Percentiles rank a stretch among this genome's conserved stretches.
Evolutionary conservation across 1,140 invertebrate genomes (phyloP).

Genomic region (Chlorops oryzae): DNA sequence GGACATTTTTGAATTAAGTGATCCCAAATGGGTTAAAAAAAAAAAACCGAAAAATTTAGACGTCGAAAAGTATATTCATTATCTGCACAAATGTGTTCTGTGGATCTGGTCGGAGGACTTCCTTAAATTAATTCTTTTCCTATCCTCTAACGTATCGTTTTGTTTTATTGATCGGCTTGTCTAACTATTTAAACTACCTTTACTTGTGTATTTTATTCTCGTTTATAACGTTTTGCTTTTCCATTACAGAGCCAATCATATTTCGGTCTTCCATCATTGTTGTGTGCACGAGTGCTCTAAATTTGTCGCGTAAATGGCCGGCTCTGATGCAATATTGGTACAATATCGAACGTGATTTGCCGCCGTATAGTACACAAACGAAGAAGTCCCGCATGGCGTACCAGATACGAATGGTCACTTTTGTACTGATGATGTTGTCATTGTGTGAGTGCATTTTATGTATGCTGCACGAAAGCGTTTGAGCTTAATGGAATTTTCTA

Average conservation of each 20-base stretch:
- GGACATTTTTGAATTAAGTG: no score
- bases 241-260: conserved; percentile 29
- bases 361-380: conserved; percentile 30
- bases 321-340: conserved; percentile 37
- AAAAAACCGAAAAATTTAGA: no score
- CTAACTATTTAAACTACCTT: no score
- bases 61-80: no score
- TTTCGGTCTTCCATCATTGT: conserved; percentile 30
- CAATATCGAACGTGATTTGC: conserved; percentile 31
- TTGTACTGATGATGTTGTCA: conserved; percentile 39
- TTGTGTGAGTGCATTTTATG: conserved; percentile 21
- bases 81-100: no score
- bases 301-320: conserved; percentile 39
- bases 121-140: no score
- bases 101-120: no score
- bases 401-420: conserved; percentile 33
- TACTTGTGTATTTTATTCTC: not conserved
- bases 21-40: no score
- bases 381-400: conserved; percentile 31
- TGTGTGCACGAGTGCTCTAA: conserved; percentile 22
- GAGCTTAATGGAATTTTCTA: no score
- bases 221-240: not conserved
- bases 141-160: no score
- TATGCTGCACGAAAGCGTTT: not conserved
- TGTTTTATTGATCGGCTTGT: no score